A percentile compares a stretch with the other conserved stretches of the same genome.
These are phyloP conservation scores for Yponomeuta sedellus DNA, from an alignment of 2,888 invertebrate genomes.

Conservation along the genomic window DNA sequence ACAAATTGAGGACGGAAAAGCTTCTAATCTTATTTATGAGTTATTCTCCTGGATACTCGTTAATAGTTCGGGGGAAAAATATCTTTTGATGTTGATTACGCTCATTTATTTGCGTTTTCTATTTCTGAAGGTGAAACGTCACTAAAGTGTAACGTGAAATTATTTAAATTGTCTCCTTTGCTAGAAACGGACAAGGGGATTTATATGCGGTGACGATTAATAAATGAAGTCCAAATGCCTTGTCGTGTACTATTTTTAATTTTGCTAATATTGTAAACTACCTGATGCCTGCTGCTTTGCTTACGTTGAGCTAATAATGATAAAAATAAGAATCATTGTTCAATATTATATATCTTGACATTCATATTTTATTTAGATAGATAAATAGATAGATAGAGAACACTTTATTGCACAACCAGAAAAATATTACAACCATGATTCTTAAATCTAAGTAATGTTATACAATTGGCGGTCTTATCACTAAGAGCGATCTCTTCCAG, in stretches of 20 bases:
- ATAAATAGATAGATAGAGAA: too few species aligned
- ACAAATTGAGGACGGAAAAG: constrained; percentile 60
- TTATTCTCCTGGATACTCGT: constrained; percentile 57
- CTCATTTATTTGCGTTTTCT: constrained; percentile 54
- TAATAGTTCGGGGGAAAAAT: constrained; percentile 54
- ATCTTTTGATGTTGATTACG: constrained; percentile 64
- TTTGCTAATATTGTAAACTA: neutral
- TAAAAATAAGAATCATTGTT: too few species aligned
- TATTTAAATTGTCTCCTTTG: constrained; percentile 9
- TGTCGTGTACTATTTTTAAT: neutral
- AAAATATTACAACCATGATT: too few species aligned
- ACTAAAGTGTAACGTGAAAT: neutral
- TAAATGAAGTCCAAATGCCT: constrained; percentile 20
- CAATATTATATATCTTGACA: too few species aligned
- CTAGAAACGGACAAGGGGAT: constrained; percentile 33
- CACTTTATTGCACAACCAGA: too few species aligned
- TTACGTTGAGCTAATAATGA: too few species aligned
- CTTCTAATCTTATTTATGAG: constrained; percentile 61
- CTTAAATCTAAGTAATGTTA: too few species aligned
- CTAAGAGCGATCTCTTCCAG: too few species aligned
- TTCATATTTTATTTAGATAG: too few species aligned
- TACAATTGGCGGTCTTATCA: too few species aligned
- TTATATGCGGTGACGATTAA: constrained; percentile 43
- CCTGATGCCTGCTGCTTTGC: too few species aligned
- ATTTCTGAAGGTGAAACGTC: constrained; percentile 32